Evolutionary conservation across 2,113 vertebrate species (phyloP).

Genomic region (Glaucidium brasilianum): DNA sequence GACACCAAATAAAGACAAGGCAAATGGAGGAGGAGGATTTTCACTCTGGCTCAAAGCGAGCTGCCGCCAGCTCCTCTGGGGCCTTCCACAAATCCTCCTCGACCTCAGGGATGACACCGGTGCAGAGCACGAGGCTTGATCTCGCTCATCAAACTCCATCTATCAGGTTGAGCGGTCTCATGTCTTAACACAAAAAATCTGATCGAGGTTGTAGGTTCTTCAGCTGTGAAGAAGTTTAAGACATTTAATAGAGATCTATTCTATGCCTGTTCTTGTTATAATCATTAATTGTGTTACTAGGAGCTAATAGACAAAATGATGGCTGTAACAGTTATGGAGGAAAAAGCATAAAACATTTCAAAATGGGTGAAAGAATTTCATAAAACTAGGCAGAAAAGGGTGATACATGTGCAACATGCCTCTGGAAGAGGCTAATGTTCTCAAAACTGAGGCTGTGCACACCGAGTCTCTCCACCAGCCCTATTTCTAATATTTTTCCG

Average conservation of each 20-base stretch:
- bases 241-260: not conserved
- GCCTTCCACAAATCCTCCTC: not conserved
- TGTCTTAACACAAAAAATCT: rapidly evolving
- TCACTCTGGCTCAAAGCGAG: not conserved
- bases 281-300: rapidly evolving
- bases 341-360: rapidly evolving
- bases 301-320: not conserved
- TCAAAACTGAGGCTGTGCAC: not conserved
- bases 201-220: not conserved
- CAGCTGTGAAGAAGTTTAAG: not conserved
- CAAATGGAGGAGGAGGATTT: not conserved
- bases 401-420: not conserved
- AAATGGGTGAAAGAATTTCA: not conserved
- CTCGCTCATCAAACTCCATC: not conserved
- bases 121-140: not conserved
- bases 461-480: not conserved
- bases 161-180: rapidly evolving
- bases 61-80: not conserved
- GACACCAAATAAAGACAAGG: not conserved
- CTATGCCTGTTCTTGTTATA: not conserved
- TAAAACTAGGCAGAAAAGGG: not conserved
- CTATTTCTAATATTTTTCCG: not conserved
- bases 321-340: not conserved
- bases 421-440: not conserved
- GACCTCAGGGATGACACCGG: not conserved